Evolutionary conservation across 2,113 vertebrate genomes (phyloP).

Genomic region (Cavia aperea): DNA sequence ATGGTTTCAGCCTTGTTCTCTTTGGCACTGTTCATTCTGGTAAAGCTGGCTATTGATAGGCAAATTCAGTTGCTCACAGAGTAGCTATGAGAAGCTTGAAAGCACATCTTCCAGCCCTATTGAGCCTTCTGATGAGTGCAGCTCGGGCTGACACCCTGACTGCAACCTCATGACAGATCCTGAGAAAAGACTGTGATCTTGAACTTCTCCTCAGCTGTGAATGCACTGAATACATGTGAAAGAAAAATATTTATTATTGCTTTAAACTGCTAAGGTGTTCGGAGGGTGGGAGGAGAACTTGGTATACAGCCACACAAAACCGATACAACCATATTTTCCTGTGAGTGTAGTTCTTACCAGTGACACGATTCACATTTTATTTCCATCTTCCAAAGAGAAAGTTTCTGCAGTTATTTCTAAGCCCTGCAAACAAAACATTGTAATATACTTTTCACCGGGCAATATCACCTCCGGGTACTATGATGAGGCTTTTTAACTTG

Average conservation of each 20-base stretch:
- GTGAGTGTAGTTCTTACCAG: background rate
- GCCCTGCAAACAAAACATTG: background rate
- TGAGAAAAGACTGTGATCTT: background rate
- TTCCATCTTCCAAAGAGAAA: background rate
- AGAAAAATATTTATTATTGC: background rate
- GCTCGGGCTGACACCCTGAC: background rate
- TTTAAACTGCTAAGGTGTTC: background rate
- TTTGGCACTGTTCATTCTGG: background rate
- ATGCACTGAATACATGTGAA: background rate
- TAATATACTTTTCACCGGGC: background rate
- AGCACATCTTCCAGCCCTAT: background rate
- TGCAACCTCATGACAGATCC: background rate
- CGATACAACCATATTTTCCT: background rate
- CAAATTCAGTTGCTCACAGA: no score
- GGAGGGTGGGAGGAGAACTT: background rate
- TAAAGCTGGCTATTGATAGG: no score
- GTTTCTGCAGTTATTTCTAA: background rate
- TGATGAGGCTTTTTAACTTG: background rate
- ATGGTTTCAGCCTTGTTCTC: background rate
- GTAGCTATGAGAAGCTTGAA: background rate
- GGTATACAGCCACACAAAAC: background rate
- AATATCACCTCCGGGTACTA: background rate
- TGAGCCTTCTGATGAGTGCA: background rate
- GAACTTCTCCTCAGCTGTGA: background rate
- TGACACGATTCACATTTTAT: background rate